phyloP scores from a whole-genome alignment of 2,888 invertebrate genomes.

The Orchesella flavescens region DNA sequence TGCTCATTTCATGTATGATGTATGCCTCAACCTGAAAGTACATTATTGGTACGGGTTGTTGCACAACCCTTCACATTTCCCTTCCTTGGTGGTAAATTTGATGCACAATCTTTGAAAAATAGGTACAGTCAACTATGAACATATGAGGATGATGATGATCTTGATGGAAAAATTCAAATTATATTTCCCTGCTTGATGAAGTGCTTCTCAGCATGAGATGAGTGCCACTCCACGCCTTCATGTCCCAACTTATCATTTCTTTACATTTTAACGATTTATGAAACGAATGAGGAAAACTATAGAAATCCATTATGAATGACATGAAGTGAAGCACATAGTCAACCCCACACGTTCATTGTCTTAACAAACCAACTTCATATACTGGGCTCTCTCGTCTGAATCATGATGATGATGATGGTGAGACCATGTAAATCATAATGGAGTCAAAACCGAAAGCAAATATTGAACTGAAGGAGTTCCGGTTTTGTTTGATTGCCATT shows the following conservation, averaged over 20 bases:
- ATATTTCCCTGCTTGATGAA: constrained; percentile 62
- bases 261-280: too few species aligned
- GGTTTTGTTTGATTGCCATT: constrained; percentile 30
- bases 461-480: constrained; percentile 26
- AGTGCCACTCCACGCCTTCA: constrained; percentile 61
- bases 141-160: constrained; percentile 36
- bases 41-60: too few species aligned
- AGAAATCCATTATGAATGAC: constrained; percentile 47
- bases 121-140: neutral
- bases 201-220: constrained; percentile 59
- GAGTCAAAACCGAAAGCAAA: constrained; percentile 47
- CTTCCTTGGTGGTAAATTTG: constrained; percentile 57
- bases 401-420: too few species aligned
- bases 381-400: too few species aligned
- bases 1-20: too few species aligned
- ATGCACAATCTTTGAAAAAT: constrained; percentile 13
- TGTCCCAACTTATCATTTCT: constrained; percentile 54
- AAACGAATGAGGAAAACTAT: constrained; percentile 41
- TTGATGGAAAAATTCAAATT: constrained; percentile 55
- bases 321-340: constrained; percentile 18
- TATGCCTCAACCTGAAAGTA: too few species aligned
- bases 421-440: too few species aligned
- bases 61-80: too few species aligned
- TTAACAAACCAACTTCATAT: too few species aligned
- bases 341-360: constrained; percentile 13